These are phyloP conservation scores for Etheostoma spectabile DNA, from an alignment of 2,113 vertebrate species.

Conservation along the genomic window DNA sequence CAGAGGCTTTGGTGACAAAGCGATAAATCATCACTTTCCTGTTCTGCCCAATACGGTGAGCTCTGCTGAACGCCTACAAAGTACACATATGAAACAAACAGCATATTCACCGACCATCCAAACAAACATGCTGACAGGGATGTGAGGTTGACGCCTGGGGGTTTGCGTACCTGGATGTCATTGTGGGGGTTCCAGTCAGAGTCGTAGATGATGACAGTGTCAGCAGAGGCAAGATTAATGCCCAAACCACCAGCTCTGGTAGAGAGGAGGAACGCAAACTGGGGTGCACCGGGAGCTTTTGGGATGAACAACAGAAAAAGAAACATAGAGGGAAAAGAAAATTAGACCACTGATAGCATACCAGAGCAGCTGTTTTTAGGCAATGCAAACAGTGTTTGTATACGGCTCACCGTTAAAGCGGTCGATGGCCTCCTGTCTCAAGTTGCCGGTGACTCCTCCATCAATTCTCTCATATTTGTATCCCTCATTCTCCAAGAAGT, in stretches of 20 bases:
- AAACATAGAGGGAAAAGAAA: background rate
- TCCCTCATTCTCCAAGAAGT: slow-evolving; percentile 96
- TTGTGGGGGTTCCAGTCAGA: slow-evolving; percentile 99
- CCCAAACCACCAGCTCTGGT: slow-evolving; percentile 97
- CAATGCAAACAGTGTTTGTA: background rate
- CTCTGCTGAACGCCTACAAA: slow-evolving; percentile 95
- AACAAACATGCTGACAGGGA: background rate
- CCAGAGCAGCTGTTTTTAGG: background rate
- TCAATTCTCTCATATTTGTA: slow-evolving; percentile 98
- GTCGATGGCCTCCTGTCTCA: slow-evolving; percentile 98
- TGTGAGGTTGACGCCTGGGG: background rate
- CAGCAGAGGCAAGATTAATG: slow-evolving; percentile 97
- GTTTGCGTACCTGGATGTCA: slow-evolving; percentile 92
- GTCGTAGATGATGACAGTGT: slow-evolving; percentile 98
- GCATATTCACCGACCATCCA: background rate
- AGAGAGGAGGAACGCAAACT: slow-evolving; percentile 98
- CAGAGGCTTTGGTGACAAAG: slow-evolving; percentile 97
- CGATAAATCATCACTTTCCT: slow-evolving; percentile 99
- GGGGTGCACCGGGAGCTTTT: slow-evolving; percentile 94
- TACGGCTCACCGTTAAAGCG: slow-evolving; percentile 91
- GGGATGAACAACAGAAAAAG: slow-evolving; percentile 8
- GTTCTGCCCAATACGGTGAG: slow-evolving; percentile 98
- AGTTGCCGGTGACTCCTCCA: slow-evolving; percentile 94
- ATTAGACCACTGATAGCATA: background rate
- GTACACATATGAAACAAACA: slow-evolving; percentile 1